Conservation (phyloP, 1,140 invertebrate genomes). For the Matsumurasca onukii region DNA sequence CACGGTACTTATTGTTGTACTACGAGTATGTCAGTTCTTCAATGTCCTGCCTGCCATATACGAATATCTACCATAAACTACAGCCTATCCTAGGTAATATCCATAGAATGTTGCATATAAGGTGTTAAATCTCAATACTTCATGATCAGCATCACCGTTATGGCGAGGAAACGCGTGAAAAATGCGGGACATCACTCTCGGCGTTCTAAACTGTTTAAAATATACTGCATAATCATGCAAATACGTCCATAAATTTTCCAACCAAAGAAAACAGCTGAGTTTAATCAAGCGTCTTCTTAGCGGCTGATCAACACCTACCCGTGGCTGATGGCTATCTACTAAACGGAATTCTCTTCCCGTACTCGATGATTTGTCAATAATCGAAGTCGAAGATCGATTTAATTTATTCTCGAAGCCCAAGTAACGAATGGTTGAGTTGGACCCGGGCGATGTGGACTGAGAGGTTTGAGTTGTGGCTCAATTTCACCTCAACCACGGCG, state of each 20-base stretch:
- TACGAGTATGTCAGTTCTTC: too few relatives aligned
- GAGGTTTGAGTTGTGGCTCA: conserved; percentile 11
- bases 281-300: background rate
- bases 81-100: too few relatives aligned
- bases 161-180: too few relatives aligned
- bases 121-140: too few relatives aligned
- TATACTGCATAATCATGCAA: conserved; percentile 16
- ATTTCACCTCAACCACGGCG: background rate
- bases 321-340: background rate
- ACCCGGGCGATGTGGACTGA: background rate
- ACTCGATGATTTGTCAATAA: conserved; percentile 15
- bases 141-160: too few relatives aligned
- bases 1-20: too few relatives aligned
- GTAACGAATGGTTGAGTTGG: conserved; percentile 1
- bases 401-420: background rate
- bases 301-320: background rate
- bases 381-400: conserved; percentile 8
- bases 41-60: too few relatives aligned
- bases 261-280: background rate
- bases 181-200: too few relatives aligned
- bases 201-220: too few relatives aligned
- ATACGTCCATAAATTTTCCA: conserved; percentile 19
- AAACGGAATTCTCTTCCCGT: background rate
- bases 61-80: too few relatives aligned
- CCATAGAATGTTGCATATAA: too few relatives aligned